phyloP scores from a whole-genome alignment of 2,888 invertebrate genomes.

The Drosophila cracens region DNA sequence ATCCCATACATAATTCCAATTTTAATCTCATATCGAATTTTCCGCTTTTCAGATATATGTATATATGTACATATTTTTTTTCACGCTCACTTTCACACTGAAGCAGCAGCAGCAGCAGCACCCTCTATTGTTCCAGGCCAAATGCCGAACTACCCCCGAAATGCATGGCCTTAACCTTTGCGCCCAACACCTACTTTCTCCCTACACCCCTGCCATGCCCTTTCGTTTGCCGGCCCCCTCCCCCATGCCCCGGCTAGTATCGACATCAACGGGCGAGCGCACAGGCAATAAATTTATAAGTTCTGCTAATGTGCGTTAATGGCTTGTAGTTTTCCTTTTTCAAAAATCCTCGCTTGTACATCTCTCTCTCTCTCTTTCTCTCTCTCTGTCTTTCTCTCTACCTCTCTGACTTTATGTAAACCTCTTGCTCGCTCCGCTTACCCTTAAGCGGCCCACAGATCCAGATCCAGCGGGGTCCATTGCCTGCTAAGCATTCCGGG shows the following conservation, averaged over 20 bases:
- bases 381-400: not conserved
- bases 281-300: slow-evolving; percentile 78
- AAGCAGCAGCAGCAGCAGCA: slow-evolving; percentile 16
- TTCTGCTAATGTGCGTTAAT: slow-evolving; percentile 79
- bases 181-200: slow-evolving; percentile 5
- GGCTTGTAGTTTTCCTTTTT: slow-evolving; percentile 72
- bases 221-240: too few species aligned
- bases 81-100: slow-evolving; percentile 71
- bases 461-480: slow-evolving; percentile 18
- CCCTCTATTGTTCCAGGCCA: slow-evolving; percentile 35
- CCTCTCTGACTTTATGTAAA: too few species aligned
- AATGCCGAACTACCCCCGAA: slow-evolving; percentile 20
- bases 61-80: slow-evolving; percentile 18
- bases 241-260: slow-evolving; percentile 8
- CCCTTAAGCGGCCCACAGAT: not conserved
- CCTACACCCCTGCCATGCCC: not conserved
- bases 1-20: not conserved
- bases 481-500: slow-evolving; percentile 56
- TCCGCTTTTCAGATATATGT: not conserved
- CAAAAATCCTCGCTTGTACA: slow-evolving; percentile 39
- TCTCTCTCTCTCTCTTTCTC: not conserved
- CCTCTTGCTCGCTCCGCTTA: slow-evolving; percentile 8
- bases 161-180: not conserved
- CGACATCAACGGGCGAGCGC: slow-evolving; percentile 24
- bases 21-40: slow-evolving; percentile 1